Conservation (phyloP, 2,113 vertebrate species). For the Oenanthe oenanthe region DNA sequence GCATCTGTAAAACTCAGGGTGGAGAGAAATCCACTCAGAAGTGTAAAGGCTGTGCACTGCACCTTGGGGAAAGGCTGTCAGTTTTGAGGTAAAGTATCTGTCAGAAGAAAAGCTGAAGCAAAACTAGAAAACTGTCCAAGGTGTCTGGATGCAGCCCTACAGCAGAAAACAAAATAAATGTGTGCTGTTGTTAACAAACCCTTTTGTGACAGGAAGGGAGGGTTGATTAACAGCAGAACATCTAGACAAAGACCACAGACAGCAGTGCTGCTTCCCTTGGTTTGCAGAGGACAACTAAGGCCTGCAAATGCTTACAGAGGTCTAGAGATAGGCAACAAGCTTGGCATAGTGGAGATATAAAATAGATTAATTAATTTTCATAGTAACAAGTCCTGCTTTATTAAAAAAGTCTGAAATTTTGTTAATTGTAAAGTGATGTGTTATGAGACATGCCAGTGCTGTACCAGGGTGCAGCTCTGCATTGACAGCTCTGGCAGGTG, state of each 20-base stretch:
- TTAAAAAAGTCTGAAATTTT: neutral
- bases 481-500: neutral
- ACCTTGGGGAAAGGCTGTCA: conserved; percentile 17
- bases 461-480: neutral
- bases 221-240: neutral
- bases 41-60: neutral
- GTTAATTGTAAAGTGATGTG: neutral
- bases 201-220: neutral
- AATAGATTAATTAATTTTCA: neutral
- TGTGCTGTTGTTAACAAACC: neutral
- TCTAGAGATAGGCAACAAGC: neutral
- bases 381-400: neutral
- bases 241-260: neutral
- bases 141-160: neutral
- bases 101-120: conserved; percentile 42
- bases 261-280: neutral
- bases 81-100: conserved; percentile 13
- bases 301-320: neutral
- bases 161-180: neutral
- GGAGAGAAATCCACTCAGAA: neutral
- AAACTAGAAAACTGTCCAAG: conserved; percentile 28
- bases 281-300: neutral
- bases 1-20: neutral
- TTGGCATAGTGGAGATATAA: neutral
- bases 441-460: neutral